A percentile compares a stretch with the other conserved stretches of the same genome.
Conservation (phyloP, 2,888 invertebrate genomes). For the Liodrosophila aerea region DNA sequence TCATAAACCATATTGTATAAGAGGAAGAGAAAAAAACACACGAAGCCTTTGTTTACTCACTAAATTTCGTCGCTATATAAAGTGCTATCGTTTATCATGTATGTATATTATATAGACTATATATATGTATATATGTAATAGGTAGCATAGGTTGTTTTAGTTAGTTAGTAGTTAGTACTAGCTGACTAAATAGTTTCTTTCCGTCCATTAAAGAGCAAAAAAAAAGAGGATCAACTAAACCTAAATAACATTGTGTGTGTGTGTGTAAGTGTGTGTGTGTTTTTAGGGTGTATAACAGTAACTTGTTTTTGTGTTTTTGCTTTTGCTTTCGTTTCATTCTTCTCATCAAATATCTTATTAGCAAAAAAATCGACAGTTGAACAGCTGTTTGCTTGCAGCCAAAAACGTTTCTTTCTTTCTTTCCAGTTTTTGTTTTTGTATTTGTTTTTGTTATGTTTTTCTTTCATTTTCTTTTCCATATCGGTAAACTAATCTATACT, state of each 20-base stretch:
- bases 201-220: background rate
- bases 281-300: conserved; percentile 32
- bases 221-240: conserved; percentile 49
- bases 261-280: background rate
- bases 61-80: conserved; percentile 45
- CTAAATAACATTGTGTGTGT: conserved; percentile 61
- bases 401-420: conserved; percentile 16
- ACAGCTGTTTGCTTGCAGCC: conserved; percentile 66
- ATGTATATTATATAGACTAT: conserved; percentile 13
- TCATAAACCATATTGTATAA: conserved; percentile 3
- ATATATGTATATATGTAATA: conserved; percentile 26
- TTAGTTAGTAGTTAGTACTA: conserved; percentile 25
- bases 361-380: conserved; percentile 81
- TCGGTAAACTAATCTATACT: background rate
- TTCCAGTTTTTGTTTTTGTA: conserved; percentile 3
- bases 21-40: conserved; percentile 6
- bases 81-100: conserved; percentile 18
- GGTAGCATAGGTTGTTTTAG: conserved; percentile 13
- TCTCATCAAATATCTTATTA: conserved; percentile 59
- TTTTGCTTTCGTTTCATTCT: background rate
- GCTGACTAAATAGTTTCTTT: conserved; percentile 35
- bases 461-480: conserved; percentile 11
- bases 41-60: conserved; percentile 23
- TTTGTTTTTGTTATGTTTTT: conserved; percentile 4
- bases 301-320: conserved; percentile 9